These are phyloP conservation scores for Dilophus febrilis DNA, from an alignment of 2,888 invertebrate species.

Conservation along the genomic window DNA sequence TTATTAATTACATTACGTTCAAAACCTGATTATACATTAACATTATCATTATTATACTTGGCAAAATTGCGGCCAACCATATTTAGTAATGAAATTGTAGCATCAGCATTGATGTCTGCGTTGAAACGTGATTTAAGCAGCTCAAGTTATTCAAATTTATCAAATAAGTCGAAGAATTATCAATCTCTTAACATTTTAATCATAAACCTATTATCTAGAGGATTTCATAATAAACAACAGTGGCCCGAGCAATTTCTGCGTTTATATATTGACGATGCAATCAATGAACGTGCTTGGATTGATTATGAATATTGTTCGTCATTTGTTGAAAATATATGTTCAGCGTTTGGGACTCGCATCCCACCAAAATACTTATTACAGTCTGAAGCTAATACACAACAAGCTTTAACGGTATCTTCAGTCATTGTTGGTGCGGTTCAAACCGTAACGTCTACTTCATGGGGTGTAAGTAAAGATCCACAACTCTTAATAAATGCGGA, in stretches of 20 bases:
- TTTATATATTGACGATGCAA: constrained; percentile 86
- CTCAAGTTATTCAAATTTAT: constrained; percentile 20
- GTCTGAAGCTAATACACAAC: constrained; percentile 15
- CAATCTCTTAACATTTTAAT: constrained; percentile 64
- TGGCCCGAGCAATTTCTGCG: constrained; percentile 90
- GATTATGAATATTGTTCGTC: constrained; percentile 81
- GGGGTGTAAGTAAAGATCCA: too few species aligned
- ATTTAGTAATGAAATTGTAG: constrained; percentile 57
- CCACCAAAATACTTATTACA: constrained; percentile 18
- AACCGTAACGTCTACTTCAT: too few species aligned
- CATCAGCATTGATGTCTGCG: constrained; percentile 63
- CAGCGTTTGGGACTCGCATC: constrained; percentile 24
- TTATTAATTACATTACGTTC: constrained; percentile 57
- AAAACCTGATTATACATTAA: constrained; percentile 63
- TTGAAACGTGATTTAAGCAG: constrained; percentile 55
- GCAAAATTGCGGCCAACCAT: constrained; percentile 63
- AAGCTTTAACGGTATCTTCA: constrained; percentile 14
- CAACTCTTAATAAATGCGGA: neutral
- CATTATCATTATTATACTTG: constrained; percentile 60
- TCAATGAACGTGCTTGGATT: constrained; percentile 87
- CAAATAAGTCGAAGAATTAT: constrained; percentile 64
- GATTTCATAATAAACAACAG: constrained; percentile 60
- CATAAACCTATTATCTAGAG: constrained; percentile 67
- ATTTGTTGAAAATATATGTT: constrained; percentile 79
- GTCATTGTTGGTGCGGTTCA: neutral